A percentile compares a stretch with the other conserved stretches of the same genome.
Conservation (phyloP, 2,797 vertebrate genomes). For the Gymnothorax reevesii region DNA sequence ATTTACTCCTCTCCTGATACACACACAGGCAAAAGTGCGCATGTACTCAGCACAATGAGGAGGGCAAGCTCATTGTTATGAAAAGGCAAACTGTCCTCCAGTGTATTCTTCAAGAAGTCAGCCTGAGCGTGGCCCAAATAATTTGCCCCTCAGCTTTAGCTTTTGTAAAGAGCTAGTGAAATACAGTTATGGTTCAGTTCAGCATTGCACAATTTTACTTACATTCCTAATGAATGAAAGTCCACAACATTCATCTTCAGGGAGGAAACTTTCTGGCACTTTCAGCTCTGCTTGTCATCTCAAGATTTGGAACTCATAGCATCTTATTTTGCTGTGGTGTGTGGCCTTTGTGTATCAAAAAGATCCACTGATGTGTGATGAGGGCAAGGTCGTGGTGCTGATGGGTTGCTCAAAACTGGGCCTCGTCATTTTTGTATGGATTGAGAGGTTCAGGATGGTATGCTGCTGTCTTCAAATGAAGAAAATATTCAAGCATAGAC, state of each 20-base stretch:
- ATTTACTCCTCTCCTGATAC: not conserved
- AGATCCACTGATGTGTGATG: not conserved
- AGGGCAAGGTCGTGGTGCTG: not conserved
- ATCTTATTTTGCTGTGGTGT: not conserved
- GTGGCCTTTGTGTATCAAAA: not conserved
- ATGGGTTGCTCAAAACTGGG: not conserved
- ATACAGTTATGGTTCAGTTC: not conserved
- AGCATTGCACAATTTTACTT: not conserved
- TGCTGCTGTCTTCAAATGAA: not conserved
- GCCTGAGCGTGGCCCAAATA: not conserved
- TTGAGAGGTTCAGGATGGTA: not conserved
- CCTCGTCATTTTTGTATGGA: not conserved
- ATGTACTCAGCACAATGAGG: not conserved
- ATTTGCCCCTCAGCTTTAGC: not conserved
- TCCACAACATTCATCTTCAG: not conserved
- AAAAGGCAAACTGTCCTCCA: not conserved
- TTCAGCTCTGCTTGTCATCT: not conserved
- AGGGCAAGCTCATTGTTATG: not conserved
- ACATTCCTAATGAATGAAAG: not conserved
- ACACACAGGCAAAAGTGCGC: not conserved
- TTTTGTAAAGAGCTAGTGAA: not conserved
- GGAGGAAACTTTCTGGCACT: not conserved
- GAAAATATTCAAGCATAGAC: not conserved
- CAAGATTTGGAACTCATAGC: not conserved
- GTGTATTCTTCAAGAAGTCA: not conserved